Evolutionary conservation across 2,888 invertebrate species (phyloP).

Genomic region (Mesorhabditis spiculigera): DNA sequence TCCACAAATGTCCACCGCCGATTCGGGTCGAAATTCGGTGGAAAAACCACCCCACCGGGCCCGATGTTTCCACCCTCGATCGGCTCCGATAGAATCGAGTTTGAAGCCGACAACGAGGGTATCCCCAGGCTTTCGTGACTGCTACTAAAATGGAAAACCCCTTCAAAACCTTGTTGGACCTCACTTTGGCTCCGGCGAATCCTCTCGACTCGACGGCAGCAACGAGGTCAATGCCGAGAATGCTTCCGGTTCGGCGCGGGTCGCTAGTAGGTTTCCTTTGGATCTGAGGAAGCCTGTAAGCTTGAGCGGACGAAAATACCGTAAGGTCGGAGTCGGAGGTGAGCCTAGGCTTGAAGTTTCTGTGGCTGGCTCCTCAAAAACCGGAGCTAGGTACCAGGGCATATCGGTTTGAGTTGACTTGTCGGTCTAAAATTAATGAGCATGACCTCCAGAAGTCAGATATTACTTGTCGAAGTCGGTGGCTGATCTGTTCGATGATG

Average conservation of each 20-base stretch:
- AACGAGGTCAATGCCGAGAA: not conserved
- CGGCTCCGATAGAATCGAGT: conserved; percentile 30
- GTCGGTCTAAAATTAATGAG: conserved; percentile 17
- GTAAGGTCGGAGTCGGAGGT: conserved; percentile 14
- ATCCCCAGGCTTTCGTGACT: conserved; percentile 16
- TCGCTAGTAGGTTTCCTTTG: not conserved
- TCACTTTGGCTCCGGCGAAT: not conserved
- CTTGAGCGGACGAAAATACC: not conserved
- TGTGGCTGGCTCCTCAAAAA: conserved; percentile 32
- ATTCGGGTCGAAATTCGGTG: conserved; percentile 38
- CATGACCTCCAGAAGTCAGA: not conserved
- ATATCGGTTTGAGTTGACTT: conserved; percentile 39
- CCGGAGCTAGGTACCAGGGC: conserved; percentile 15
- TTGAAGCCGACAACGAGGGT: conserved; percentile 20
- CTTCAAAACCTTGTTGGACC: not conserved
- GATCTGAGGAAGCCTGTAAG: not conserved
- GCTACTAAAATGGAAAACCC: not conserved
- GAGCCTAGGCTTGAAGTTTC: conserved; percentile 39
- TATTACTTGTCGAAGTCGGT: conserved; percentile 23
- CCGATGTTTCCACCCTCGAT: conserved; percentile 22
- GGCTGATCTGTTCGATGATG: conserved; percentile 34
- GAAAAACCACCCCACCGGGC: conserved; percentile 13
- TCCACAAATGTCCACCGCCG: conserved; percentile 56
- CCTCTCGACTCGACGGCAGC: not conserved
- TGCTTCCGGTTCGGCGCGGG: not conserved